These are phyloP conservation scores for Cantharis rustica DNA, from an alignment of 2,888 invertebrate genomes.

Conservation along the genomic window DNA sequence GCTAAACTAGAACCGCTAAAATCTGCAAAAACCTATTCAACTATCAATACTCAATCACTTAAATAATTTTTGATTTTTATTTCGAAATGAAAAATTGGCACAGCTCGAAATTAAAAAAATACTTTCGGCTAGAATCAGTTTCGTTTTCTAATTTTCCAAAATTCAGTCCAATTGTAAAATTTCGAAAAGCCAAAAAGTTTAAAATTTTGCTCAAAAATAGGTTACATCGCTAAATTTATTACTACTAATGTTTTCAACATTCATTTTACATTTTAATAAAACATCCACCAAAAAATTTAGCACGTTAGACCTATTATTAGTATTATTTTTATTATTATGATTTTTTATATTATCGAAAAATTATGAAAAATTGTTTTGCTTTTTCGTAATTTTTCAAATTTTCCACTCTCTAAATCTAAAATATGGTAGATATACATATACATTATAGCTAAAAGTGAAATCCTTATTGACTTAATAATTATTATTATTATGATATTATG, in stretches of 20 bases:
- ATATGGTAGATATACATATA: slow-evolving; percentile 9
- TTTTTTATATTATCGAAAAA: background rate
- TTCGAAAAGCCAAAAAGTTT: background rate
- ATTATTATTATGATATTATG: slow-evolving; percentile 14
- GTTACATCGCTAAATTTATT: background rate
- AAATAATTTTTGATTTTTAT: background rate
- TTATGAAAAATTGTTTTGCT: background rate
- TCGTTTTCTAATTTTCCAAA: background rate
- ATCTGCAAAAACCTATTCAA: background rate
- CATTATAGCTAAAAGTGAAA: background rate
- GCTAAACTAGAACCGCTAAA: background rate
- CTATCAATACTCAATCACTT: background rate
- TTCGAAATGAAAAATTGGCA: slow-evolving; percentile 1
- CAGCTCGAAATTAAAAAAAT: background rate
- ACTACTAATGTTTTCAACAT: background rate
- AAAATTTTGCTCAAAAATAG: background rate
- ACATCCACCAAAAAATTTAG: background rate
- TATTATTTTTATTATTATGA: background rate
- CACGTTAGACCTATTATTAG: background rate
- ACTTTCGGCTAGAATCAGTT: background rate
- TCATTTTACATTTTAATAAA: background rate
- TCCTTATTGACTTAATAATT: slow-evolving; percentile 8
- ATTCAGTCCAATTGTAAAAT: slow-evolving; percentile 1
- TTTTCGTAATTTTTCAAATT: background rate
- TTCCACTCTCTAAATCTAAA: slow-evolving; percentile 5